Base-by-base conservation (phyloP, 2,888 invertebrate species). In the Coecobrya sp. region DNA sequence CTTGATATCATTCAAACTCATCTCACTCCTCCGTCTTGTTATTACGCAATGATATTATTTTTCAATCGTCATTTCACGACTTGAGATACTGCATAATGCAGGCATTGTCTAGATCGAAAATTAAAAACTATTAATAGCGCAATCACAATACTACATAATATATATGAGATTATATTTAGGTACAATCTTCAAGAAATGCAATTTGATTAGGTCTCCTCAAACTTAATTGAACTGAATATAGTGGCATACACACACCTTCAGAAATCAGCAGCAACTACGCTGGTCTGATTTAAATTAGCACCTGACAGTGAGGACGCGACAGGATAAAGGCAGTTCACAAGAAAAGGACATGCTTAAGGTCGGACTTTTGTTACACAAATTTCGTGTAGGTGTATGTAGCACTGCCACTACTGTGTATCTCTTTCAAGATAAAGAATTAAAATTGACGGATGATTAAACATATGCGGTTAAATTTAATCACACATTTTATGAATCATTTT, bases 241-340 rank as follows among this genome's bases (percentile, higher is more conserved):
- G 5, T 8, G 7, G 16, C n/a, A 7, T 1, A n/a, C 19, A 13
- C 3, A n/a, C 59, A 27, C 65, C 59, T 59, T 8, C n/a, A 65
- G 3, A 22, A 7, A 5, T 59, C 59, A 59, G 8, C 19, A 8
- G 8, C 22, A 19, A 65, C 25, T 27, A 27, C 25, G 10, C 25
- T 73, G 45, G 55, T 52, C 55, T 81, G 27, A 55, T 81, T 81
- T 81, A 81, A 81, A 81, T 81, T 81, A 49, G 42, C n/a, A 42
- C 73, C n/a, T 76, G 30, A 22, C 11, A 49, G 49, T 1, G 55
- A 19, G n/a, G 55, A 55, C 55, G 19, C 13, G 25, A 49, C 19
- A 73, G 19, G 11, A 27, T 65, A 42, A 42, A 79, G 79, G 45
- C 7, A 49, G n/a, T 13, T 1, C 16, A 3, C n/a, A 16, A 42